Base-by-base conservation (phyloP, 2,113 vertebrate genomes). In the Plecotus auritus region DNA sequence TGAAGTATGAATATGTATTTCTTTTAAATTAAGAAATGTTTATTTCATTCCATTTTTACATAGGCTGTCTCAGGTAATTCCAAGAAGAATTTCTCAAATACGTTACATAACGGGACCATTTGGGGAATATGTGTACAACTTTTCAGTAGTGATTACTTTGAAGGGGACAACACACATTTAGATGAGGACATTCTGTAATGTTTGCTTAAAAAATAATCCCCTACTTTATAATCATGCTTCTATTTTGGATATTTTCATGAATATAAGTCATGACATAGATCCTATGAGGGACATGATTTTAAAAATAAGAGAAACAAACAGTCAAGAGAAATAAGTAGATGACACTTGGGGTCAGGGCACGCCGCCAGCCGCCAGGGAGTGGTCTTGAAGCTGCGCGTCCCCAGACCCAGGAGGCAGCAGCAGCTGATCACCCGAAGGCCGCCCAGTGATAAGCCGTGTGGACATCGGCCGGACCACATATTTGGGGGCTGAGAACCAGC, bases 261-360 rank as follows among this genome's bases (percentile, higher is more conserved):
- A 88, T 95, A 91, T 93, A 95, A 96, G 95, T 95, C 96, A 97
- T 95, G 88, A 95, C 96, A 97, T 95, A 82, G 61, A 96, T 97
- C 82, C 78, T 97, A 88, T 80, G 90, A 95, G 54, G 78, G 56
- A 95, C 85, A 92, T 64, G 92, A 90, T 88, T 97, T 97, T 97
- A 96, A 97, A 97, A 97, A 97, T 96, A 97, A 88, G 85, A 92
- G 96, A 85, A 96, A 96, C 92, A 97, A 97, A 97, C 88, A 94
- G 54, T 54, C 70, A 56, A 56, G 88, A 83, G 88, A 83, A 94
- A 77, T 84, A 87, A 94, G 95, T 54, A 93, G 94, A 87, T 88
- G 95, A 95, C 92, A 95, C 85, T 83, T 11, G 9, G 72, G 90
- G 88, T 85, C 77, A 94, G 89, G 96, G 90, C 67, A 59, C 0